Evolutionary conservation across 1,140 invertebrate genomes (phyloP).

Genomic region (Drosophila aff.): DNA sequence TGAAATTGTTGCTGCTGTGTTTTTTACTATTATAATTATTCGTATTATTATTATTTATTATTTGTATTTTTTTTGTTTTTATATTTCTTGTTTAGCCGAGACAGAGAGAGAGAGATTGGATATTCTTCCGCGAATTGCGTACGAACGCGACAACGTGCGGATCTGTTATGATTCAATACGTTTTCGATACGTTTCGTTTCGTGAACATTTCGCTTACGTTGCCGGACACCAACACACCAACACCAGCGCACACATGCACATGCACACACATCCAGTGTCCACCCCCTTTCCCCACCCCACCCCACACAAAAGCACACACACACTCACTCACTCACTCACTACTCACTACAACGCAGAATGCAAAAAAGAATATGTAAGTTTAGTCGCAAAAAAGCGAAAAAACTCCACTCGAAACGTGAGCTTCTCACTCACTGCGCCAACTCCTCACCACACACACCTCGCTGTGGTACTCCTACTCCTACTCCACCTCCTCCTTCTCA

Average conservation of each 20-base stretch:
- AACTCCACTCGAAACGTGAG: slow-evolving; percentile 22
- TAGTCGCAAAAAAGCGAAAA: slow-evolving; percentile 16
- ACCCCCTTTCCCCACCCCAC: not conserved
- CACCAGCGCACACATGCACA: slow-evolving; percentile 57
- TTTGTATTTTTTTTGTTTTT: not conserved
- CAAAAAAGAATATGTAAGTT: slow-evolving; percentile 21
- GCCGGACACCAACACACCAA: slow-evolving; percentile 50
- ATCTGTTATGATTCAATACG: slow-evolving; percentile 84
- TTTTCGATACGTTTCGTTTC: slow-evolving; percentile 79
- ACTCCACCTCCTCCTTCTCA: not conserved
- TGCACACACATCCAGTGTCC: slow-evolving; percentile 31
- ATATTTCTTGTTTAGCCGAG: slow-evolving; percentile 34
- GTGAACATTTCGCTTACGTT: slow-evolving; percentile 71
- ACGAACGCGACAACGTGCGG: slow-evolving; percentile 82
- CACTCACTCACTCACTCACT: slow-evolving; percentile 10
- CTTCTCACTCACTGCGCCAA: slow-evolving; percentile 34
- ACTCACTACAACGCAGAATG: slow-evolving; percentile 60
- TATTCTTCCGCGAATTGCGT: slow-evolving; percentile 79
- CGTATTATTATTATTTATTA: slow-evolving; percentile 2
- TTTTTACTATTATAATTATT: slow-evolving; percentile 22
- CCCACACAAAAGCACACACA: slow-evolving; percentile 5
- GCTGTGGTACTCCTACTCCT: slow-evolving; percentile 2
- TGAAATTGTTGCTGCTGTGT: slow-evolving; percentile 24
- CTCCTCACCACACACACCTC: slow-evolving; percentile 10
- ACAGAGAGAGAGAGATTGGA: slow-evolving; percentile 50